These are phyloP conservation scores for Lithophane semibrunnea DNA, from an alignment of 2,888 invertebrate genomes.

Conservation along the genomic window DNA sequence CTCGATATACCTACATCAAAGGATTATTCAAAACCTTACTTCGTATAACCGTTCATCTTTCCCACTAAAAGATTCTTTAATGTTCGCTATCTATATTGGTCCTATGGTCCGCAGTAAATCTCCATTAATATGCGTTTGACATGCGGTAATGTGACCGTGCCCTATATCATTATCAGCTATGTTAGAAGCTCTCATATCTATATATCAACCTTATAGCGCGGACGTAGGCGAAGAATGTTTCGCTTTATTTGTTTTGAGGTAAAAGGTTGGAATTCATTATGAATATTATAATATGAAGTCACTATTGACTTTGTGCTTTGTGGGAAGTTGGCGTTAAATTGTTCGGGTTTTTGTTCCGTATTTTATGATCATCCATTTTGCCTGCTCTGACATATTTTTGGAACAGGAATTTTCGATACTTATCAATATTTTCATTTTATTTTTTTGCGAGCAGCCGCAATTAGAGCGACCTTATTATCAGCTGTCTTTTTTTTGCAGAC, in stretches of 20 bases:
- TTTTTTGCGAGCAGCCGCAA: conserved; percentile 23
- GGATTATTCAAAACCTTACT: conserved; percentile 34
- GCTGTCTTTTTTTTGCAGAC: conserved; percentile 33
- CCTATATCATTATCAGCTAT: conserved; percentile 66
- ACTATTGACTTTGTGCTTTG: conserved; percentile 32
- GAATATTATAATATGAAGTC: conserved; percentile 31
- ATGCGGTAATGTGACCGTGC: conserved; percentile 66
- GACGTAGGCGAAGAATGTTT: conserved; percentile 52
- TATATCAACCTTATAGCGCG: conserved; percentile 50
- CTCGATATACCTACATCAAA: conserved; percentile 42
- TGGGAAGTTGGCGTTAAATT: conserved; percentile 24
- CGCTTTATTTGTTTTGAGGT: conserved; percentile 53
- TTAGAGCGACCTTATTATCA: conserved; percentile 39
- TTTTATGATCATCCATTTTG: conserved; percentile 19
- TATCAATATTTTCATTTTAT: conserved; percentile 20
- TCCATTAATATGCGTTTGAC: conserved; percentile 69
- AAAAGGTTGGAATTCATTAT: conserved; percentile 47
- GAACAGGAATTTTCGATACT: conserved; percentile 7
- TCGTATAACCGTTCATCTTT: conserved; percentile 40
- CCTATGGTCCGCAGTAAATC: conserved; percentile 63
- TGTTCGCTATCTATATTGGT: conserved; percentile 46
- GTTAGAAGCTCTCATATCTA: conserved; percentile 51
- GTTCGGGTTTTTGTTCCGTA: conserved; percentile 7
- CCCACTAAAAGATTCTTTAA: conserved; percentile 35
- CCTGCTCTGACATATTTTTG: conserved; percentile 13